Evolutionary conservation across 2,888 invertebrate genomes (phyloP).

Genomic region (Stenichneumon culpator): DNA sequence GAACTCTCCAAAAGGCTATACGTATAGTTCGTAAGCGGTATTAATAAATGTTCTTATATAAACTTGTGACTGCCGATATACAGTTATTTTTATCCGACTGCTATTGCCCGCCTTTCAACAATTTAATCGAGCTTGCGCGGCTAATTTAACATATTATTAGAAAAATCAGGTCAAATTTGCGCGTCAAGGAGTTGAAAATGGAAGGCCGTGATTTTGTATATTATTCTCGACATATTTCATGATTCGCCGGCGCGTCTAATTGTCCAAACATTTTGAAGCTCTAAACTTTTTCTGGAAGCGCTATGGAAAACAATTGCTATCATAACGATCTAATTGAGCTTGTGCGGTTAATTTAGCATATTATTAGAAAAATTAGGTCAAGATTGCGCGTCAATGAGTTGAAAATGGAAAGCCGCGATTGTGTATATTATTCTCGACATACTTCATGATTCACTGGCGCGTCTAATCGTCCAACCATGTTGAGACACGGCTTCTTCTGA

Average conservation of each 20-base stretch:
- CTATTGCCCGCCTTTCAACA: background rate
- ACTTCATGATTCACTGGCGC: too few relatives aligned
- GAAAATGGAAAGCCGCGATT: background rate
- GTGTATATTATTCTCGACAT: constrained; percentile 5
- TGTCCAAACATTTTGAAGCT: background rate
- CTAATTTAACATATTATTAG: background rate
- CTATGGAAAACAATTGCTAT: too few relatives aligned
- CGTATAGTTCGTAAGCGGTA: constrained; percentile 51
- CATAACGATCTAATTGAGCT: background rate
- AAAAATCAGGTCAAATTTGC: background rate
- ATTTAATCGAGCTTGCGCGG: background rate
- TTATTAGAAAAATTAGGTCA: background rate
- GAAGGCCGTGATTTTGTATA: background rate
- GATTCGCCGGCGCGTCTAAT: too few relatives aligned
- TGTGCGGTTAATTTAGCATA: background rate
- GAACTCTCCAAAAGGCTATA: constrained; percentile 42
- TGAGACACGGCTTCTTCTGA: constrained; percentile 67
- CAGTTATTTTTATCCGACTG: background rate
- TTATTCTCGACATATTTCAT: background rate
- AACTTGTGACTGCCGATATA: background rate
- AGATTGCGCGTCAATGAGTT: background rate
- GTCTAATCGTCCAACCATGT: too few relatives aligned
- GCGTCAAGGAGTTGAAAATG: background rate
- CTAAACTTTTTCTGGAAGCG: constrained; percentile 70
- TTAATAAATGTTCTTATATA: constrained; percentile 59